Percentiles rank a stretch among this genome's conserved stretches.
phyloP scores from a whole-genome alignment of 2,888 invertebrate species.

The Blastobasis adustella region DNA sequence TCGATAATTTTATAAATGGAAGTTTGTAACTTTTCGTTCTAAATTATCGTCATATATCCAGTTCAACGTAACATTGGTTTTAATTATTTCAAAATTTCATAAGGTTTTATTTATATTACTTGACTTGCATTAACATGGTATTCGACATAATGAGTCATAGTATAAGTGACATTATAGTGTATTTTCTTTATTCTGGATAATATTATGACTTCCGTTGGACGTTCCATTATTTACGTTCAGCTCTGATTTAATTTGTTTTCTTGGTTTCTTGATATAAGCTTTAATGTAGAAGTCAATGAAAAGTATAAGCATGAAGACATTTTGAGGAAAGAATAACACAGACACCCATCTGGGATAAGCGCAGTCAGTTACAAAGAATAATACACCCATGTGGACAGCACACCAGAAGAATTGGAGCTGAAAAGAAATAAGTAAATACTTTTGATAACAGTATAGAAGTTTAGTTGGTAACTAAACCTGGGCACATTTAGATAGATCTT shows the following conservation, averaged over 20 bases:
- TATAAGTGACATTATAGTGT: too few species aligned
- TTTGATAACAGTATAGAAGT: too few species aligned
- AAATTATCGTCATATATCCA: too few species aligned
- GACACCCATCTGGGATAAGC: slow-evolving; percentile 72
- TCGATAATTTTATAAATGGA: too few species aligned
- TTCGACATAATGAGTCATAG: too few species aligned
- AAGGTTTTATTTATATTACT: too few species aligned
- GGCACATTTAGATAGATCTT: too few species aligned
- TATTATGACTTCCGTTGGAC: neutral
- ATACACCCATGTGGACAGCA: slow-evolving; percentile 65
- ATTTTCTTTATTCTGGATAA: neutral
- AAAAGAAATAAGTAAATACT: slow-evolving; percentile 21
- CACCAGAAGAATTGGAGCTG: slow-evolving; percentile 79
- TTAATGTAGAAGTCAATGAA: slow-evolving; percentile 81
- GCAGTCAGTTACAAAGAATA: slow-evolving; percentile 70
- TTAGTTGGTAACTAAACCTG: too few species aligned
- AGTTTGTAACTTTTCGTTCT: too few species aligned
- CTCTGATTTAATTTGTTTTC: neutral
- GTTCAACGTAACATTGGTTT: too few species aligned
- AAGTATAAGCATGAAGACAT: slow-evolving; percentile 77
- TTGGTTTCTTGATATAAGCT: slow-evolving; percentile 66
- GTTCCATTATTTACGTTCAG: neutral
- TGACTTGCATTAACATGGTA: too few species aligned
- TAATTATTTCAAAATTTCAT: too few species aligned
- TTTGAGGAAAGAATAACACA: slow-evolving; percentile 77